These are phyloP conservation scores for Jaculus jaculus DNA, from an alignment of 2,113 vertebrate species.

Conservation along the genomic window DNA sequence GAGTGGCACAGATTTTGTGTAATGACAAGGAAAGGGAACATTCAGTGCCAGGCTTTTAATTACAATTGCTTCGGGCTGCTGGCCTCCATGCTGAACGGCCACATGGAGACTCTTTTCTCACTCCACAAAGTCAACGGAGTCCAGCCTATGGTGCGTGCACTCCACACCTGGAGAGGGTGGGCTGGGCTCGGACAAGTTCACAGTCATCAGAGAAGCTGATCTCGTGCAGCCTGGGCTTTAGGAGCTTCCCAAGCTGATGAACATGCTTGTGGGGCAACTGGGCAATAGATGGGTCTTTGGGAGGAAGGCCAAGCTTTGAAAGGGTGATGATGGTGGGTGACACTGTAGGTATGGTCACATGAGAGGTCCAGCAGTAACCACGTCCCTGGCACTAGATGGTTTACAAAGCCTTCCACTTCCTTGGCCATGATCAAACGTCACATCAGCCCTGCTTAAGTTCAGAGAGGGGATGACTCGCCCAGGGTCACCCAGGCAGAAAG, in stretches of 20 bases:
- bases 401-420: constrained; percentile 24
- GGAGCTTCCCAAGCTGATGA: neutral
- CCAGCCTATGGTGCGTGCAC: neutral
- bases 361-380: neutral
- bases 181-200: neutral
- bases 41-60: constrained; percentile 77
- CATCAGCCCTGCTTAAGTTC: neutral
- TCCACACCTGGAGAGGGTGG: neutral
- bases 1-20: constrained; percentile 62
- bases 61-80: constrained; percentile 67
- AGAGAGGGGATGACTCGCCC: constrained; percentile 14
- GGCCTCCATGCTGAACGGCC: constrained; percentile 59
- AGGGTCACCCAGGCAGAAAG: constrained; percentile 49
- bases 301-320: constrained; percentile 21
- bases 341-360: neutral
- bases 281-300: constrained; percentile 26
- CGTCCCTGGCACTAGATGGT: neutral
- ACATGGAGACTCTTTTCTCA: constrained; percentile 53
- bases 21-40: constrained; percentile 73
- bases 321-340: neutral
- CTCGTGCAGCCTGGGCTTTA: neutral
- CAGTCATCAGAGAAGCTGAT: neutral
- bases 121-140: neutral
- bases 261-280: neutral
- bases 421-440: neutral